Base-by-base conservation (phyloP, 1,140 invertebrate species). In the Kradibia gibbosae region DNA sequence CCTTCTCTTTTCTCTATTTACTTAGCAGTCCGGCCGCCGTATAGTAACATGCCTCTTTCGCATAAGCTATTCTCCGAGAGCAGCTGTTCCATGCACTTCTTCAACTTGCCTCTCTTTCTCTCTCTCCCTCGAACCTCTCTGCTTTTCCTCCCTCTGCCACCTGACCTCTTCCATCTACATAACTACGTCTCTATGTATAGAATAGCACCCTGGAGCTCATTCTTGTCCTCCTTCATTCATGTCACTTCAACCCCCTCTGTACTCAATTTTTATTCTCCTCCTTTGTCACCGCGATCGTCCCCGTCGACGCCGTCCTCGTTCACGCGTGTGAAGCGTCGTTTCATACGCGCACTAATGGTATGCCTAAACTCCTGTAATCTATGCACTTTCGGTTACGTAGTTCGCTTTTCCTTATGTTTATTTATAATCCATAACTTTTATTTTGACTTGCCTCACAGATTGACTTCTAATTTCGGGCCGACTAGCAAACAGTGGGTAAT, bases 391-490 rank as follows among this genome's bases (percentile, higher is more conserved):
- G 25, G 34, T 53, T 45, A 20, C 20, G 25, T 62, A 3, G 28
- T 70, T 72, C 50, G 4, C 42, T 55, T 72, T 72, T 36, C 55
- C 36, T 71, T 20, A 42, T 20, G 62, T 62, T 74, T 34, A 73
- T 60, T 53, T 22, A 57, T 48, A n/a, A 42, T 57, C 4, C 50
- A 57, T 53, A 48, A 53, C 71, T 45, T 70, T 45, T 70, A 34
- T 65, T 34, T 65, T 36, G 60, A 65, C 60, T 34, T 42, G 15
- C 55, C 20, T 36, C 31, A 28, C 45, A 36, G 36, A 28, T 62
- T 28, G 57, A 55, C 72, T 81, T 81, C 79, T 81, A 75, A 81
- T 81, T 81, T 42, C 25, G 78, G 79, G 57, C 5, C 36, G 45
- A 25, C 76, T n/a, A 7, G 34, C 17, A 20, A 34, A 42, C 45